Conservation (phyloP, 2,888 invertebrate genomes). For the Zaprionus lineosus region DNA sequence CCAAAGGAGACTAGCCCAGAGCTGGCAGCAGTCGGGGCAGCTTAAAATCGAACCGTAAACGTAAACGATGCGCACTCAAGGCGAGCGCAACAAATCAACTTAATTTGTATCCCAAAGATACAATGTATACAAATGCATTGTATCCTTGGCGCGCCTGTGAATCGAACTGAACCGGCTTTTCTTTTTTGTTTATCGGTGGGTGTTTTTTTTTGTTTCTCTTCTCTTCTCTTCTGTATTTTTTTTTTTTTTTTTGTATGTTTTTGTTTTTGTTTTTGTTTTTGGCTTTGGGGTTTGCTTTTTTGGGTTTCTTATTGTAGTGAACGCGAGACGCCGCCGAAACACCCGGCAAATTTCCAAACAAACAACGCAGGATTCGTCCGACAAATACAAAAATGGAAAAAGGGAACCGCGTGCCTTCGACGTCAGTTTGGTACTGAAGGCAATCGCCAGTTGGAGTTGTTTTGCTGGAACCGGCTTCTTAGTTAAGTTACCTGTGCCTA, state of each 20-base stretch:
- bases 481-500: constrained; percentile 16
- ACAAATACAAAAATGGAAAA: constrained; percentile 6
- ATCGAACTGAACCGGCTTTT: constrained; percentile 63
- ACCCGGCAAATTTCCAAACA: constrained; percentile 25
- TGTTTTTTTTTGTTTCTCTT: constrained; percentile 28
- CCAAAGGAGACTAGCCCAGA: too few species aligned
- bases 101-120: constrained; percentile 76
- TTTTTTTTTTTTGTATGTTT: constrained; percentile 3
- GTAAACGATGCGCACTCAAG: constrained; percentile 27
- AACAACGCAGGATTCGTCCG: too few species aligned
- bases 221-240: not conserved
- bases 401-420: constrained; percentile 69
- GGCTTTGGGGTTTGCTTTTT: too few species aligned
- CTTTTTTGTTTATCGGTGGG: constrained; percentile 48
- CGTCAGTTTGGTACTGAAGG: constrained; percentile 72
- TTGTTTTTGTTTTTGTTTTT: not conserved
- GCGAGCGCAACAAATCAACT: constrained; percentile 60
- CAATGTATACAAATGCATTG: constrained; percentile 53
- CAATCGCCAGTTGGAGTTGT: constrained; percentile 49
- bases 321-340: constrained; percentile 13
- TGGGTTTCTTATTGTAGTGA: too few species aligned
- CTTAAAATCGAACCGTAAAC: constrained; percentile 26
- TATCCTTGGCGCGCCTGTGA: constrained; percentile 58
- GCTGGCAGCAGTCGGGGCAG: too few species aligned
- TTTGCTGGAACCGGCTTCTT: constrained; percentile 56